These are phyloP conservation scores for Drosophila persimilis DNA, from an alignment of 1,140 invertebrate genomes.

Conservation along the genomic window DNA sequence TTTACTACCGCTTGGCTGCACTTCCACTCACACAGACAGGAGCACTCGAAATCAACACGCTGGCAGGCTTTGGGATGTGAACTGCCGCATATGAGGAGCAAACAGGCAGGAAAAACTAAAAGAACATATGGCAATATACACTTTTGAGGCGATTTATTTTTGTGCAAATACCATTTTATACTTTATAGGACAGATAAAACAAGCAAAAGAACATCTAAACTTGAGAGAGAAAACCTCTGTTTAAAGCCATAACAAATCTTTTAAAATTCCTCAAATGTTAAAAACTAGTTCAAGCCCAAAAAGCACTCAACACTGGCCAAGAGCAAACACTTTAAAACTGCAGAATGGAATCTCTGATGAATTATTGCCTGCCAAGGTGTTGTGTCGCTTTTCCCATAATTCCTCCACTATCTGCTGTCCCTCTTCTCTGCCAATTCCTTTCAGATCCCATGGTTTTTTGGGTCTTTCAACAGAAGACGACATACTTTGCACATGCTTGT, in stretches of 20 bases:
- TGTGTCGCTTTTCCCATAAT: constrained; percentile 12
- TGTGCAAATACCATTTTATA: too few relatives aligned
- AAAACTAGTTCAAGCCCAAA: neutral
- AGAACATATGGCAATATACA: too few relatives aligned
- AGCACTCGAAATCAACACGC: constrained; percentile 9
- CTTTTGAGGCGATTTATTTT: too few relatives aligned
- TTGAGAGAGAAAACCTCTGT: too few relatives aligned
- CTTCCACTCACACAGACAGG: constrained; percentile 3
- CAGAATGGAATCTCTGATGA: constrained; percentile 29
- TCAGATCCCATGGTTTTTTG: constrained; percentile 7
- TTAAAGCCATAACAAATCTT: too few relatives aligned
- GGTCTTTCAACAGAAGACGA: constrained; percentile 8
- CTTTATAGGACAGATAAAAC: too few relatives aligned
- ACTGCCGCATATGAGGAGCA: too few relatives aligned
- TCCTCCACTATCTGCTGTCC: neutral
- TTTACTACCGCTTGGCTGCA: constrained; percentile 33
- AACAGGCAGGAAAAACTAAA: too few relatives aligned
- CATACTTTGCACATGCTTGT: constrained; percentile 51
- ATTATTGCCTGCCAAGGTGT: constrained; percentile 43
- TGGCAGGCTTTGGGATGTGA: neutral
- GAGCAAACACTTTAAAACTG: constrained; percentile 30
- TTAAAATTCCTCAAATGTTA: too few relatives aligned
- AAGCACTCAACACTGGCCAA: neutral
- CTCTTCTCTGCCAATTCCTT: neutral
- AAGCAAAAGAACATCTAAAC: too few relatives aligned